Evolutionary conservation across 2,888 invertebrate genomes (phyloP), one percentile per base, ranked within the genome.

Genomic region (Ptilodon capucinus): DNA sequence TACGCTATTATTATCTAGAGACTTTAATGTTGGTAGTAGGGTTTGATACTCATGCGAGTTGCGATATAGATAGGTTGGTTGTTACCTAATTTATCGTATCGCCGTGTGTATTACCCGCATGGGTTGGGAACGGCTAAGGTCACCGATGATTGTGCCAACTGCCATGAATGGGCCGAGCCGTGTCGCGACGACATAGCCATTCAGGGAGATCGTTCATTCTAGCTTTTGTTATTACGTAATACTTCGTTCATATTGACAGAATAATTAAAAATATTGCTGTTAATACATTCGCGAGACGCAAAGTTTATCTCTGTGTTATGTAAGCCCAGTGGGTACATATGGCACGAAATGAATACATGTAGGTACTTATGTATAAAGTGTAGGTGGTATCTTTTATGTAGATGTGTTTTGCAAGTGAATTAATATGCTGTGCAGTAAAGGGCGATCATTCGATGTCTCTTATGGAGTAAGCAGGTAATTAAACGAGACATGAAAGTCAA

Each of bases 191-290:
- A 72, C 58, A 48, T 71, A 68, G 58, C 75, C 80, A 84, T 84
- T 84, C 80, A 85, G 72, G 57, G 61, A 77, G 61, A 73, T 79
- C 78, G 77, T 79, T 81, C 76, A 81, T 81, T 78, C 74, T 79
- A 73, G 66, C 70, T 74, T 74, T 60, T 76, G 74, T 77, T 74
- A 71, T 83, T 81, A 76, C 77, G 79, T 79, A 82, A 81, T 57
- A 48, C 48, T 56, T 57, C 40, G 54, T 64, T 69, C 51, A 69
- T 70, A 72, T 71, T 70, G 61, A 61, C 54, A 55, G 57, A 68
- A 68, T 63, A 71, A 70, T 66, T 66, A 59, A 70, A 68, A 64
- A 66, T 62, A 68, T 58, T 60, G 54, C 57, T 58, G 48, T 46
- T 54, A 44, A 66, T 57, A 53, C 43, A 56, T 64, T 44, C 54